Evolutionary conservation across 2,888 invertebrate species (phyloP), one percentile per base, ranked within the genome.

Genomic region (Agonopterix heracliana): DNA sequence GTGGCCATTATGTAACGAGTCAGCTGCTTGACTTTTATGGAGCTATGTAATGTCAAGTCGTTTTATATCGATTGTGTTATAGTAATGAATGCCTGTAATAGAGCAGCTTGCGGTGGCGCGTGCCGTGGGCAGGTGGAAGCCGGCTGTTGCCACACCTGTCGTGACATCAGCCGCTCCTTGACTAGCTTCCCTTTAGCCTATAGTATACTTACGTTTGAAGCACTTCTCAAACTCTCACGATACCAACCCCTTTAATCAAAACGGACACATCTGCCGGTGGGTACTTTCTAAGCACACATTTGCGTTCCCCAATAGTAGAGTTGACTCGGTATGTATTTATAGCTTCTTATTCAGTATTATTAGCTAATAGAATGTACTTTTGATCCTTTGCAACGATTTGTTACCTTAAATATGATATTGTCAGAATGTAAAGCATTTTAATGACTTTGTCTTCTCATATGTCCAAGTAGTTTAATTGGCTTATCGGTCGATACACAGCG

Each of bases 121-220:
- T 79, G 84, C 76, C 71, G 63, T 12, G 59, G 69, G 81, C 82
- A 85, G 82, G 83, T 84, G 83, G 63, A 64, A 54, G 81, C 82
- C 86, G 80, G 83, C 81, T 87, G 85, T 76, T 66, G 56, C 74
- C 79, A 74, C 87, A 89, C 90, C 90, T 89, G 90, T 82, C 84
- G 60, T 55, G 60, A 46, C 68, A 76, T 84, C 85, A 84, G 85
- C 86, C 86, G 86, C 84, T 73, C 71, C 76, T 78, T 70, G 63
- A 61, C 68, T 74, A 75, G 70, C 74, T 69, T 71, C 71, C 74
- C 74, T 74, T 50, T 48, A 50, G 44, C 46, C 44, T 41, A 34
- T 43, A n/a, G n/a, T 41, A 41, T 13, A 41, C 9, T 9, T 44
- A 34, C 42, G 12, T 14, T 9, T 12, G 34, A 12, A 48, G 44